Evolutionary conservation across 2,888 invertebrate species (phyloP), one percentile per base, ranked within the genome.

Genomic region (Neoitamus cyanurus): DNA sequence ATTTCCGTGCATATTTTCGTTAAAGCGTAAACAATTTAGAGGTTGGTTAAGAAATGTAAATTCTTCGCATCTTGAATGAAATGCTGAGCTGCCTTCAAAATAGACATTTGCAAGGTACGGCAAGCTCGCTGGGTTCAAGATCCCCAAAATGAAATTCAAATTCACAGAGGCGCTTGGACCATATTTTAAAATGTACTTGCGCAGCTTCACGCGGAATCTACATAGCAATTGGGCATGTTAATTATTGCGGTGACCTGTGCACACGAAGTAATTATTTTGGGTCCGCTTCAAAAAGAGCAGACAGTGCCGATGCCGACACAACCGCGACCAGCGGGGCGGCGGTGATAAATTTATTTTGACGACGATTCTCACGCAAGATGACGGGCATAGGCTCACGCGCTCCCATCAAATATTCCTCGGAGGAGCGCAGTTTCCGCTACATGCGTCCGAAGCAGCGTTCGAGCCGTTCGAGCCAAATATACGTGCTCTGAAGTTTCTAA

Each of bases 301-400:
- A 58, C 25, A 58, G 58, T 25, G 58, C 58, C 58, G 58, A 58
- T 20, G 6, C 20, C 25, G n/a, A 4, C 28, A 9, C 46, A 5
- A 75, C 68, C 28, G 25, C 68, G 58, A 58, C 25, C n/a, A n/a
- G n/a, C n/a, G n/a, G n/a, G 25, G 9, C 70, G 30, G 30, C 20
- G 42, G 37, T 25, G 15, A 80, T 48, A 80, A 80, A 80, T 80
- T 58, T 20, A 15, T 48, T 9, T 34, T 48, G 58, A 80, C 30
- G 58, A 80, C 30, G 37, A 80, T 80, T 80, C 78, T 80, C 78
- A 80, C 78, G 78, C 78, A 80, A 58, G 58, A 80, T 80, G 78
- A 80, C 58, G 78, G 78, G 48, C 58, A 80, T 58, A 80, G 34
- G 78, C 58, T 48, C 78, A 80, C 78, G 78, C 78, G 58, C 31